These are phyloP conservation scores for Chaunax sp. DNA, from an alignment of 2,797 vertebrate genomes.

Conservation along the genomic window DNA sequence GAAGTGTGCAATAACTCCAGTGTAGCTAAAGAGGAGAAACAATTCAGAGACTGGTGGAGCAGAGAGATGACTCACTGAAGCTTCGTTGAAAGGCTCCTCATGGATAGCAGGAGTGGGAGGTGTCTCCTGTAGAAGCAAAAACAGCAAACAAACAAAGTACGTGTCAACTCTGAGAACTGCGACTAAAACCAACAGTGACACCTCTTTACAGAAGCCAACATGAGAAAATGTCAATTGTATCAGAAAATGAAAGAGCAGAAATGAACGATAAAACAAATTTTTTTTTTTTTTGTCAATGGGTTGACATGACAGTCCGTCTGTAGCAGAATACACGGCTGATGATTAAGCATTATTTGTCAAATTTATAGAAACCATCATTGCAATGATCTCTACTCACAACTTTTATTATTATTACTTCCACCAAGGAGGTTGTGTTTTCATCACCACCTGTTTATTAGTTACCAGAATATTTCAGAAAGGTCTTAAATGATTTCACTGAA, in stretches of 20 bases:
- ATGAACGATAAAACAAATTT: neutral
- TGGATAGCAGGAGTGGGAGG: constrained; percentile 84
- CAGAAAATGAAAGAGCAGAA: constrained; percentile 11
- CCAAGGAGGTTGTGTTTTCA: no score
- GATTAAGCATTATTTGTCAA: constrained; percentile 11
- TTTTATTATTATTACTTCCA: constrained; percentile 14
- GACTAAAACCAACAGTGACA: neutral
- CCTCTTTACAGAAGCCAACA: neutral
- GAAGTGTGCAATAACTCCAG: no score
- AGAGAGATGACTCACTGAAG: constrained; percentile 77
- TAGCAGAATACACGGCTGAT: constrained; percentile 7
- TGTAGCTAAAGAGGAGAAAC: constrained; percentile 10
- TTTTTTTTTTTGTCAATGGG: neutral
- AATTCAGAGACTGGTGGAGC: constrained; percentile 4
- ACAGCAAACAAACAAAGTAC: constrained; percentile 24
- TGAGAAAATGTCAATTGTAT: neutral
- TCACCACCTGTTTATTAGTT: no score
- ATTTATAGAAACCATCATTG: constrained; percentile 12
- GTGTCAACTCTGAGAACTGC: neutral
- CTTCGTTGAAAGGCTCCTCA: constrained; percentile 80
- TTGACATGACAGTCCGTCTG: constrained; percentile 9
- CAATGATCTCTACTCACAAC: constrained; percentile 1
- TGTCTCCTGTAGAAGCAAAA: constrained; percentile 78
- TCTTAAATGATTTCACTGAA: no score
- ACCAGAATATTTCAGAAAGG: no score